Evolutionary conservation across 2,888 invertebrate genomes (phyloP), one percentile per base, ranked within the genome.

Genomic region (Polydrusus cervinus): DNA sequence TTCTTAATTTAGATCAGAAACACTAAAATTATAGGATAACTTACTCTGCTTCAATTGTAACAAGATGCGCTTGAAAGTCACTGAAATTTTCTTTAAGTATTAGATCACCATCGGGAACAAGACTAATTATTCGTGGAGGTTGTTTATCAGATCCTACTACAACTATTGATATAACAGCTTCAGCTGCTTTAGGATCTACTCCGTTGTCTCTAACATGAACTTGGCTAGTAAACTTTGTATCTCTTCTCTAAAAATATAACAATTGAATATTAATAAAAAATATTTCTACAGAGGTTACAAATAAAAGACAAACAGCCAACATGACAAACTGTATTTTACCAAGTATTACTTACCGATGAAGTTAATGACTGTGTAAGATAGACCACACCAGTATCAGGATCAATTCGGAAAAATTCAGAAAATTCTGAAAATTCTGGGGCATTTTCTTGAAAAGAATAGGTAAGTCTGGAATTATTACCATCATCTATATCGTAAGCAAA

Each of bases 401-500:
- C 94, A 79, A 97, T 95, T 78, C 90, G 90, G 86, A 97, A 97
- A 87, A 94, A 95, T 10, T 91, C 90, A 40, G 89, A 88, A 61
- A 87, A 82, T 61, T 87, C 90, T 40, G 89, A 88, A 61, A 87
- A 82, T 61, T 87, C 85, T 38, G 85, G 85, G 34, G 88, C 87
- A 20, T 88, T 72, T 25, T 88, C 86, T 79, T 88, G 88, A 79
- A 91, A 86, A 78, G 88, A 90, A 86, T 97, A 97, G 78, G 91
- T 90, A 11, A 97, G 92, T 81, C 93, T 92, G 74, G 97, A 96
- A 88, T 98, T 98, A 84, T 94, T 92, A 13, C 97, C 96, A 84
- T 96, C 95, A 84, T 98, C 97, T 80, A 95, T 93, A 86, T 97
- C 97, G 38, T 96, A 96, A 14, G 97, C 97, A 75, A 97, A 96